Percentiles rank a stretch among this genome's conserved stretches.
phyloP scores from a whole-genome alignment of 2,888 invertebrate species.

The Bellardia pandia region DNA sequence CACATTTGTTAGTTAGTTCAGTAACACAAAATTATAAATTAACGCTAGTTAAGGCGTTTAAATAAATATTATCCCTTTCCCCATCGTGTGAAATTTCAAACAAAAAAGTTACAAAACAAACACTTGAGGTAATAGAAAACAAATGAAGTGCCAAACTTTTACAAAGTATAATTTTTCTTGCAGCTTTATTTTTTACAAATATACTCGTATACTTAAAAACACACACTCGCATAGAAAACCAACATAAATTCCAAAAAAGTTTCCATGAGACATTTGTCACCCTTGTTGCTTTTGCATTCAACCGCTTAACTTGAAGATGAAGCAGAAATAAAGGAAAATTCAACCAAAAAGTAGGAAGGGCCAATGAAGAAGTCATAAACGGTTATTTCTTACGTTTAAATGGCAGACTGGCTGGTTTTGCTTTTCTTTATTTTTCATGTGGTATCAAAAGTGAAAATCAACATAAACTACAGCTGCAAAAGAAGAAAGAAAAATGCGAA shows the following conservation, averaged over 20 bases:
- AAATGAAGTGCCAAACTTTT: conserved; percentile 68
- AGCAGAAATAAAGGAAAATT: background rate
- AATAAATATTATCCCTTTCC: conserved; percentile 35
- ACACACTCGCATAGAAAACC: background rate
- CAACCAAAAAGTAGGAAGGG: background rate
- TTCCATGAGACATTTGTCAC: conserved; percentile 62
- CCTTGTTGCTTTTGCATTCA: conserved; percentile 59
- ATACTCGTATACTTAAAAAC: background rate
- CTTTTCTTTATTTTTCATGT: conserved; percentile 5
- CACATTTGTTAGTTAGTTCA: background rate
- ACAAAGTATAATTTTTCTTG: conserved; percentile 64
- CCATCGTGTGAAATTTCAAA: conserved; percentile 5
- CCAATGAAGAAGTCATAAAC: conserved; percentile 29
- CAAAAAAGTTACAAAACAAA: conserved; percentile 41
- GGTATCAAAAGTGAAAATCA: conserved; percentile 26
- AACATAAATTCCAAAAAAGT: conserved; percentile 33
- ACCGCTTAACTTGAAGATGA: conserved; percentile 37
- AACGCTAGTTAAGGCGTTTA: conserved; percentile 17
- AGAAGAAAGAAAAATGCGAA: background rate
- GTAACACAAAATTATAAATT: conserved; percentile 3
- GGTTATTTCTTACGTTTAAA: conserved; percentile 6
- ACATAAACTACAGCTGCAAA: background rate
- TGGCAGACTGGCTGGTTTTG: conserved; percentile 40
- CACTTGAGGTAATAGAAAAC: conserved; percentile 67
- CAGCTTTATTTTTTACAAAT: background rate